phyloP scores from a whole-genome alignment of 2,888 invertebrate genomes.

The Ligdia adustata region DNA sequence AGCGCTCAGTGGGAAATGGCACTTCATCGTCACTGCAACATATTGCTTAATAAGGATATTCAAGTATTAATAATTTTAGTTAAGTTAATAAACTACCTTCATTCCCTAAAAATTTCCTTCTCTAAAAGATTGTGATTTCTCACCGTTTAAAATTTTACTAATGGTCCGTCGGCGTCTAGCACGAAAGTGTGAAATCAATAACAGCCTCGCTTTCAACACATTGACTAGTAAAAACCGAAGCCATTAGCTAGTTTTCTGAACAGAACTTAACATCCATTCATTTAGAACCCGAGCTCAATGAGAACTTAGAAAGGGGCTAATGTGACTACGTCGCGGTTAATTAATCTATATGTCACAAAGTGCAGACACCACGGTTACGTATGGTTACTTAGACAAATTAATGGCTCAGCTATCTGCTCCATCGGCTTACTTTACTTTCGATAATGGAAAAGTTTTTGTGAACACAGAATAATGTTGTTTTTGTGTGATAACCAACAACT shows the following conservation, averaged over 20 bases:
- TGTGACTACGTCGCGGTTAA: slow-evolving; percentile 28
- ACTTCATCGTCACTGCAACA: too few relatives aligned
- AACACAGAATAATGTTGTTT: too few relatives aligned
- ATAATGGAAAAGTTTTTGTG: slow-evolving; percentile 4
- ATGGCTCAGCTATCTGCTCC: slow-evolving; percentile 12
- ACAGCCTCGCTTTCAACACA: slow-evolving; percentile 6
- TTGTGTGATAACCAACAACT: too few relatives aligned
- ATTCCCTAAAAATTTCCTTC: too few relatives aligned
- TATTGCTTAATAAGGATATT: too few relatives aligned
- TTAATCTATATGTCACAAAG: slow-evolving; percentile 32
- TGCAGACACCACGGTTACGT: slow-evolving; percentile 18
- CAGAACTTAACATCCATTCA: slow-evolving; percentile 19
- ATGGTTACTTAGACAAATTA: slow-evolving; percentile 29
- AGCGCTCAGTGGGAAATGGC: too few relatives aligned
- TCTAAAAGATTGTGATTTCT: background rate
- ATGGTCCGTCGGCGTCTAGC: slow-evolving; percentile 5
- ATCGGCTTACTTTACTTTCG: slow-evolving; percentile 8
- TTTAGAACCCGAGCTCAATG: slow-evolving; percentile 10
- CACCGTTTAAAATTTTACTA: slow-evolving; percentile 6
- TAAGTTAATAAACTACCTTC: too few relatives aligned
- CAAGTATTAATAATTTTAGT: too few relatives aligned
- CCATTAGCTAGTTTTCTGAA: slow-evolving; percentile 14
- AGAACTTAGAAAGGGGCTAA: slow-evolving; percentile 28
- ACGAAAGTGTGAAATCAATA: slow-evolving; percentile 16
- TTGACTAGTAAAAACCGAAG: slow-evolving; percentile 19